phyloP scores from a whole-genome alignment of 2,888 invertebrate genomes.

The Chydorus sphaericus region DNA sequence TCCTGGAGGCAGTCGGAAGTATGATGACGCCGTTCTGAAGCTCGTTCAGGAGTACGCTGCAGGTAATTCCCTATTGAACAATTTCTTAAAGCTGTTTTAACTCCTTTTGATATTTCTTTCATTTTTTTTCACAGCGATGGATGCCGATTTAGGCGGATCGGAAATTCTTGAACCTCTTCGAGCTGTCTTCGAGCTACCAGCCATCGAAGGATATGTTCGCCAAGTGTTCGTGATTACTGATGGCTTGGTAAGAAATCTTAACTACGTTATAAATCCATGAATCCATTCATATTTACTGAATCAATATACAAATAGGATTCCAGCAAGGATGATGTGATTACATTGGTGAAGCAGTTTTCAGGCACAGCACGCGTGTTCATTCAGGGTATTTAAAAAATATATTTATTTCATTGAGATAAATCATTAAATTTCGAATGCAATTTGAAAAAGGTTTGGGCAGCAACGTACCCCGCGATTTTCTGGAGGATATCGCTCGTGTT shows the following conservation, averaged over 20 bases:
- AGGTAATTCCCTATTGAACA: not conserved
- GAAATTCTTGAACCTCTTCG: conserved; percentile 25
- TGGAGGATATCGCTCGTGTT: conserved; percentile 27
- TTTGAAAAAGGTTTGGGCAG: conserved; percentile 24
- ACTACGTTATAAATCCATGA: too few species aligned
- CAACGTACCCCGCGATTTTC: conserved; percentile 26
- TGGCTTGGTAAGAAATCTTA: conserved; percentile 25
- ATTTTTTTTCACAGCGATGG: conserved; percentile 21
- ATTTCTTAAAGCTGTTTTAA: too few species aligned
- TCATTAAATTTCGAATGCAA: too few species aligned
- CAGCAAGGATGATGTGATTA: conserved; percentile 25
- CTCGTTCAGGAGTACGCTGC: conserved; percentile 18
- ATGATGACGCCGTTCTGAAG: conserved; percentile 22
- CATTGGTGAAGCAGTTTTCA: conserved; percentile 22
- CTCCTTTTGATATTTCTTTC: too few species aligned
- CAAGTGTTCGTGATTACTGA: conserved; percentile 29
- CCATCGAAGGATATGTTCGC: conserved; percentile 21
- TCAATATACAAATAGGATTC: too few species aligned
- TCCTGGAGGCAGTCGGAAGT: conserved; percentile 21
- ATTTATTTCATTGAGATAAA: too few species aligned
- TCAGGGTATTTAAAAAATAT: conserved; percentile 21
- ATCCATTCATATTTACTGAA: too few species aligned
- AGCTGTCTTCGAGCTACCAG: conserved; percentile 20
- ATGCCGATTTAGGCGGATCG: conserved; percentile 26
- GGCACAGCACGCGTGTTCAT: conserved; percentile 24